phyloP scores from a whole-genome alignment of 1,140 invertebrate species.

The Neodiprion fabricii region DNA sequence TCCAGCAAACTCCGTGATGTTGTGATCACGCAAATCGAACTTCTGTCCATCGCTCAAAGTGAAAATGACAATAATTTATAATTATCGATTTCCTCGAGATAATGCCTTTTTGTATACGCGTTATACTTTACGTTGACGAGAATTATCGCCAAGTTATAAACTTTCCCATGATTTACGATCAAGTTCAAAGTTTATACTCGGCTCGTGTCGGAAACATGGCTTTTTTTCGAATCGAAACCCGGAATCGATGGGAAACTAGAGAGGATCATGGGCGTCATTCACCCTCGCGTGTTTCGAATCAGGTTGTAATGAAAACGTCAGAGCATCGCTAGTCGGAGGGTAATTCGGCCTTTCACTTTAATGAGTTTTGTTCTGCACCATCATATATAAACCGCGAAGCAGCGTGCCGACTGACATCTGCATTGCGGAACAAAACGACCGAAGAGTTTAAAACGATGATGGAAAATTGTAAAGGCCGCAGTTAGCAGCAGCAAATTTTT shows the following conservation, averaged over 20 bases:
- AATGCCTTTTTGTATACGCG: too few relatives aligned
- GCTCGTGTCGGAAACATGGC: too few relatives aligned
- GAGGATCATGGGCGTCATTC: background rate
- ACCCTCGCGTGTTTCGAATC: slow-evolving; percentile 2
- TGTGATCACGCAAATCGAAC: too few relatives aligned
- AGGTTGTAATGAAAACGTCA: slow-evolving; percentile 2
- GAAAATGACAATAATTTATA: too few relatives aligned
- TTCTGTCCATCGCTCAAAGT: too few relatives aligned
- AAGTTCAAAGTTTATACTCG: too few relatives aligned
- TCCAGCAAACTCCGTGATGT: too few relatives aligned
- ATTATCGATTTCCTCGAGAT: too few relatives aligned
- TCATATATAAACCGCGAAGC: background rate
- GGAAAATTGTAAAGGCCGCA: background rate
- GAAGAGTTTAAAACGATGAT: background rate
- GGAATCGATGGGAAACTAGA: background rate
- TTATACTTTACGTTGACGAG: too few relatives aligned
- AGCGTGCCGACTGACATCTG: slow-evolving; percentile 1
- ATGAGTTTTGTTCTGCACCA: background rate
- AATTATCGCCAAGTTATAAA: too few relatives aligned
- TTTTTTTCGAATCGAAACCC: background rate
- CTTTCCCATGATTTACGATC: too few relatives aligned
- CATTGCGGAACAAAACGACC: background rate
- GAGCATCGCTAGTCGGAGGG: background rate
- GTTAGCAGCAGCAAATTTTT: background rate
- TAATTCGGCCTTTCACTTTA: background rate